Evolutionary conservation across 2,113 vertebrate species (phyloP), one percentile per base, ranked within the genome.

Genomic region (Bubalus kerabau): DNA sequence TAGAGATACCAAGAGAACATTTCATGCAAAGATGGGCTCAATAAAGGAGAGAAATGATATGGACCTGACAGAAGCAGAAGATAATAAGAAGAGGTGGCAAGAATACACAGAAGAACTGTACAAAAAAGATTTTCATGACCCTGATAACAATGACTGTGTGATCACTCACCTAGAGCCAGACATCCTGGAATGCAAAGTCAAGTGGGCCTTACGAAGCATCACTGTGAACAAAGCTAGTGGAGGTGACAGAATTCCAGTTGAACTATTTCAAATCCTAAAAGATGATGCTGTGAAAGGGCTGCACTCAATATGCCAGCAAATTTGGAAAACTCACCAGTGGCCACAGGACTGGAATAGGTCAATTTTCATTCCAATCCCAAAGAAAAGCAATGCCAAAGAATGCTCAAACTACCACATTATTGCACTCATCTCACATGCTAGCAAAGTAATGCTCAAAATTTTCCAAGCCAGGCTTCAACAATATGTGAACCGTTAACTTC

Each of bases 401-500:
- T n/a, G 32, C 0, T 19, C 62, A 19, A n/a, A 67, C 32, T 67
- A 67, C 16, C 7, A 2, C 62, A 67, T 8, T n/a, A 9, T n/a
- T n/a, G 62, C 4, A 67, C 16, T n/a, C 62, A 67, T 67, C 16
- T 67, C 32, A 67, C 32, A 67, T 0, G 1, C 7, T 67, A n/a
- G 7, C 1, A 67, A 67, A n/a, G 32, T 67, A n/a, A 67, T 19
- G 16, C 32, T 67, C 62, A 67, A 67, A n/a, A 67, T 67, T 19
- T 32, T 19, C 62, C 16, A n/a, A 67, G 16, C 16, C 32, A 67
- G 32, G 62, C 32, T 67, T n/a, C 32, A 19, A 4, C 62, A 67
- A 19, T 19, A 67, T n/a, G 16, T 67, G 62, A n/a, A 67, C 32
- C 0, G 0, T n/a, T 3, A 67, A n/a, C 0, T n/a, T 67, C 32